Evolutionary conservation across 1,140 invertebrate genomes (phyloP), one percentile per base, ranked within the genome.

Genomic region (Aphaenogaster rudis): DNA sequence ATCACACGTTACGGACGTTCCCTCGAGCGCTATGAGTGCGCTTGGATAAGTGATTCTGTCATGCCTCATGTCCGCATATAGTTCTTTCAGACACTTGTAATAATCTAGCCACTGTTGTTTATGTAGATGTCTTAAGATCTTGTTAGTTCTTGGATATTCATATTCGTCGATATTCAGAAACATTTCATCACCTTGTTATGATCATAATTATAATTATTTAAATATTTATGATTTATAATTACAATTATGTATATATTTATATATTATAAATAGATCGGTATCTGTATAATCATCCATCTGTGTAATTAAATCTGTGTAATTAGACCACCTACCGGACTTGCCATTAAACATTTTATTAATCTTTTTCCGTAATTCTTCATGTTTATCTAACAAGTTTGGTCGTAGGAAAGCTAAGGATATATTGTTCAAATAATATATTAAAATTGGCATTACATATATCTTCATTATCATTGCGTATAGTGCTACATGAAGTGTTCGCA

Each of bases 101-200:
- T 96, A 96, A n/a, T 94, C 90, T 33, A 95, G 50, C 96, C 96
- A 96, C 84, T 95, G 93, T 28, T 94, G 85, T 81, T 84, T 88
- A 76, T 96, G 93, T 76, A 94, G 91, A 59, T 94, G 72, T 86
- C 92, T 72, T 50, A 93, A 90, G 52, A 94, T 93, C 50, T 90
- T 69, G 86, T 96, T 95, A 11, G 90, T 89, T 57, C 94, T 92
- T 36, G 96, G 96, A 93, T 95, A 96, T 91, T 96, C 95, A 8
- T 94, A 90, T 52, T 94, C 86, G 84, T 94, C 92, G 52, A 94
- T 80, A 64, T 95, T 93, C 15, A 95, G 71, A 85, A 94, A 93
- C 17, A 94, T 88, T 77, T 94, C 90, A n/a, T 93, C 92, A 74
- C 91, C 95, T 90, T 21, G 28, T 54, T 48, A 15, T 3, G 21